A percentile compares a stretch with the other conserved stretches of the same genome.
Evolutionary conservation across 2,113 vertebrate genomes (phyloP).

Genomic region (Sturnira hondurensis): DNA sequence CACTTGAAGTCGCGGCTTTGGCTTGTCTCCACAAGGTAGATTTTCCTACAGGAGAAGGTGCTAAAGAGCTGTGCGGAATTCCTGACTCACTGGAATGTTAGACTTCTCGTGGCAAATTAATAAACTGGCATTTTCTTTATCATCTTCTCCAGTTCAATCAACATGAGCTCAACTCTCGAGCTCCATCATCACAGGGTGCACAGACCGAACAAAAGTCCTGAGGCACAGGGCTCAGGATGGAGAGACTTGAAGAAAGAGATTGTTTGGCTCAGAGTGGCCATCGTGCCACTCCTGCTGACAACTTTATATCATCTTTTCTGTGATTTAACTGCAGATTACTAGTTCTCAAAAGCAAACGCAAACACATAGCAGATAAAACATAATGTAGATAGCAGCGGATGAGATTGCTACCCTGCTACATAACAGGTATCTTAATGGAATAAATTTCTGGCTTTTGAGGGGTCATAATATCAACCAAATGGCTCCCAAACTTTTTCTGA

Average conservation of each 20-base stretch:
- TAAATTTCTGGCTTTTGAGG: background rate
- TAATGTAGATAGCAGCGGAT: background rate
- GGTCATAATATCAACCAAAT: background rate
- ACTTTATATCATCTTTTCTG: background rate
- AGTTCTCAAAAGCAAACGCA: background rate
- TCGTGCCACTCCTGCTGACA: background rate
- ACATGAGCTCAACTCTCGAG: background rate
- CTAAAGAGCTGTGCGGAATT: background rate
- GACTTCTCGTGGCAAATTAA: background rate
- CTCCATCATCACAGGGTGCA: accelerated
- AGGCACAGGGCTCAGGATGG: background rate
- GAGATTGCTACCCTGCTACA: background rate
- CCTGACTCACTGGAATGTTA: background rate
- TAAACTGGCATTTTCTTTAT: background rate
- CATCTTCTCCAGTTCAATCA: background rate
- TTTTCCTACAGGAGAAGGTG: background rate
- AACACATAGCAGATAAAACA: background rate
- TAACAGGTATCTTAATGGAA: background rate
- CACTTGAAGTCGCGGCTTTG: background rate
- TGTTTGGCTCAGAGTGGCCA: no score
- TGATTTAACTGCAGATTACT: background rate
- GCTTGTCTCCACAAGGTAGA: background rate
- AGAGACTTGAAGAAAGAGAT: background rate
- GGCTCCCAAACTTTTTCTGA: background rate
- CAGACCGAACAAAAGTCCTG: background rate